Percentiles rank a stretch among this genome's conserved stretches.
phyloP scores from a whole-genome alignment of 2,888 invertebrate species.

The Pterobdella sp. region DNA sequence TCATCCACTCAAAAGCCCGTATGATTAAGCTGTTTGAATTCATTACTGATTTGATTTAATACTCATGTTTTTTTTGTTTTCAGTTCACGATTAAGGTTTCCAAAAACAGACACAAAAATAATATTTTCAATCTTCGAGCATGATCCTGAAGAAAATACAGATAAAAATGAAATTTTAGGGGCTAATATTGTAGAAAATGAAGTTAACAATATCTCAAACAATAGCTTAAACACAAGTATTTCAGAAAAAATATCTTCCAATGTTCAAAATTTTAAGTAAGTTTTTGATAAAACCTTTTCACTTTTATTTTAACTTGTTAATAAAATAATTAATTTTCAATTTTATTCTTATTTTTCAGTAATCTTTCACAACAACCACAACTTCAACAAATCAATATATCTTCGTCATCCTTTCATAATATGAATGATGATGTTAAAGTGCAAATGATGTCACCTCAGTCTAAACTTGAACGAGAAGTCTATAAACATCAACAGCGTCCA shows the following conservation, averaged over 20 bases:
- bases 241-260: background rate
- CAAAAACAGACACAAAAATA: slow-evolving; percentile 25
- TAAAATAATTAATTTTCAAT: background rate
- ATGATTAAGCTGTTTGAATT: background rate
- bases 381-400: slow-evolving; percentile 4
- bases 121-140: slow-evolving; percentile 11
- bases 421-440: background rate
- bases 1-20: slow-evolving; percentile 21
- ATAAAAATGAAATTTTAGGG: background rate
- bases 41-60: slow-evolving; percentile 6
- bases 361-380: background rate
- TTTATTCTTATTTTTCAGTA: background rate
- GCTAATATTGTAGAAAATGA: background rate
- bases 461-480: slow-evolving; percentile 27
- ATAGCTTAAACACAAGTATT: background rate
- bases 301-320: background rate
- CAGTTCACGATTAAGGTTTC: slow-evolving; percentile 24
- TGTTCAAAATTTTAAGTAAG: background rate
- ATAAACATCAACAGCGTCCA: slow-evolving; percentile 15
- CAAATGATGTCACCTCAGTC: background rate
- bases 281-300: background rate
- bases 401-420: background rate
- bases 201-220: background rate
- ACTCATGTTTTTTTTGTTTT: background rate
- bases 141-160: background rate